phyloP scores from a whole-genome alignment of 2,113 vertebrate species.

The Melanerpes formicivorus region DNA sequence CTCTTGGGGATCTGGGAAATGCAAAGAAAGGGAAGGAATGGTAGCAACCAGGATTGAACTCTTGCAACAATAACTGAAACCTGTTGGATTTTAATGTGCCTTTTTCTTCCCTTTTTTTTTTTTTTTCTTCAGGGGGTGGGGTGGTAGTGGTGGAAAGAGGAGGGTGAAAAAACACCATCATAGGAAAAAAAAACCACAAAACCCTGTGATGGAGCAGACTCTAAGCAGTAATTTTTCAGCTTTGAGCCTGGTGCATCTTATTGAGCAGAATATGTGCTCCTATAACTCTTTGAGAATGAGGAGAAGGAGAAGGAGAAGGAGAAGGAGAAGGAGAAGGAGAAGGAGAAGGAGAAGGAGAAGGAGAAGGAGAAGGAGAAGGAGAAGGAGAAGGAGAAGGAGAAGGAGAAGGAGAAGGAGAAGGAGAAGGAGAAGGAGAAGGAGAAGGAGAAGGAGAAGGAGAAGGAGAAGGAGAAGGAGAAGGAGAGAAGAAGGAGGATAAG shows the following conservation, averaged over 20 bases:
- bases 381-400: background rate
- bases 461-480: background rate
- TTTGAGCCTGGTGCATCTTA: background rate
- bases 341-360: no score
- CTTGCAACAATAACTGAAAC: background rate
- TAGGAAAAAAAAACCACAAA: background rate
- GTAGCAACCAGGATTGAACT: constrained; percentile 6
- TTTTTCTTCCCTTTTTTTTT: background rate
- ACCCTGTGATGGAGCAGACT: background rate
- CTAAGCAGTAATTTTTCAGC: background rate
- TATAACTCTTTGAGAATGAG: background rate
- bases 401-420: background rate
- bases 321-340: background rate
- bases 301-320: background rate
- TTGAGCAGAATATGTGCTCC: background rate
- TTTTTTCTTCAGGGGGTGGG: no score
- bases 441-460: no score
- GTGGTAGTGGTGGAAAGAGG: no score
- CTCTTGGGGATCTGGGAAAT: background rate
- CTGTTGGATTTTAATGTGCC: background rate
- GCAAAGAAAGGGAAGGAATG: background rate
- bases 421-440: no score
- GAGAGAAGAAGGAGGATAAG: background rate
- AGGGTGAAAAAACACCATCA: no score
- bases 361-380: no score